Evolutionary conservation across 1,140 invertebrate species (phyloP).

Genomic region (Phortica variegata): DNA sequence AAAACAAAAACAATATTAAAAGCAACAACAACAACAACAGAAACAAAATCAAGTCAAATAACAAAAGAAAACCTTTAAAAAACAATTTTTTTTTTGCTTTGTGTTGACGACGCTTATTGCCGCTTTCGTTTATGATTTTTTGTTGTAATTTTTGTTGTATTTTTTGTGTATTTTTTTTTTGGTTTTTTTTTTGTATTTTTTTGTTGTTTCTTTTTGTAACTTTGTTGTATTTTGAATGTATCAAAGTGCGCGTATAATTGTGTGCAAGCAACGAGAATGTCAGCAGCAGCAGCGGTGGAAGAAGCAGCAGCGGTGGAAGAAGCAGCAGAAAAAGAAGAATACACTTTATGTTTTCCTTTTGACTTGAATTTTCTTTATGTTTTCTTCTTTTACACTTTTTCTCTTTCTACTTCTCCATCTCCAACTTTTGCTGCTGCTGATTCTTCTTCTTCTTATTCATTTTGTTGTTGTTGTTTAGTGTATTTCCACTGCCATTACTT

Average conservation of each 20-base stretch:
- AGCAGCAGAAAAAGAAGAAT: no score
- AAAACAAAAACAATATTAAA: background rate
- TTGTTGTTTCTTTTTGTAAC: background rate
- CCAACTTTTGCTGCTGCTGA: no score
- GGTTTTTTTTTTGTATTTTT: background rate
- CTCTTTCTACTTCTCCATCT: constrained; percentile 10
- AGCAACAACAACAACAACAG: background rate
- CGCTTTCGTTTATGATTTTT: background rate
- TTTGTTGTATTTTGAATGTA: background rate
- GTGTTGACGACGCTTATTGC: background rate
- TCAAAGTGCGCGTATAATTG: constrained; percentile 38
- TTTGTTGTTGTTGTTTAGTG: no score
- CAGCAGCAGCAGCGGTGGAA: no score
- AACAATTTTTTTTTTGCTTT: background rate
- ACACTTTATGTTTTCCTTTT: no score
- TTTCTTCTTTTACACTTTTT: constrained; percentile 10
- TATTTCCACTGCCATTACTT: no score
- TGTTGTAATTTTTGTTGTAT: background rate
- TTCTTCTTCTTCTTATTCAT: no score
- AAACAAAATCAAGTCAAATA: background rate
- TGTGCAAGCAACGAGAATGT: no score
- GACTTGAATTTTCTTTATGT: constrained; percentile 5
- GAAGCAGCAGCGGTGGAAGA: no score
- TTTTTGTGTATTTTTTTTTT: background rate
- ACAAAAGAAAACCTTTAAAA: background rate